Base-by-base conservation (phyloP, 2,888 invertebrate genomes). In the Epicampocera succincta region DNA sequence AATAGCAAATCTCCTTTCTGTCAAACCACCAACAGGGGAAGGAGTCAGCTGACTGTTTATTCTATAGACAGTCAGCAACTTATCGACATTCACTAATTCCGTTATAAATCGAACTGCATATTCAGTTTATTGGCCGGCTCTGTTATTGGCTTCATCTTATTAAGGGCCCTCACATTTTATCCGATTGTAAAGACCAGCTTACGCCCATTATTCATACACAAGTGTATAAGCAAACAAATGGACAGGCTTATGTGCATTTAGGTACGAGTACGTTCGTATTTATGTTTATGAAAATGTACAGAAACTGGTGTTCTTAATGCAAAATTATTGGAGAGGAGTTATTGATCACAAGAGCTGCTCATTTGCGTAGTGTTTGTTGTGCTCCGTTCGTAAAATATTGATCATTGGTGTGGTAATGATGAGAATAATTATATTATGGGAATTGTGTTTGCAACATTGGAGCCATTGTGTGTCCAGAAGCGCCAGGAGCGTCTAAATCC, bases 401-500 rank as follows among this genome's bases (percentile, higher is more conserved):
- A 72, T 76, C 72, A 73, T 81, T 81, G 80, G 72, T 68, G 68
- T 68, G 76, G 76, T 81, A 81, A 81, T 76, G 76, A 81, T 81
- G 80, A 72, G 80, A 63, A 72, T 81, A 72, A 81, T 81, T 33
- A 76, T 81, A 66, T 66, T 68, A 73, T 79, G 76, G 61, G 80
- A 72, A 81, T 66, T 71, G 60, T 80, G 68, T 76, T 76, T 68
- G 58, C 48, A 68, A 68, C 12, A 56, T 68, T 76, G 61, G 68
- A 77, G 79, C 82, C 79, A 79, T 75, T 68, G 74, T 84, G 69
- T 80, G 84, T 68, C 68, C 79, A 78, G 79, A 80, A 85, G 84
- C 84, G 85, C 85, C 85, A 84, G 84, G 81, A 84, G 85, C 85
- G 60, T 80, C 83, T 78, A 84, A 85, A 85, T 84, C 84, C 85